phyloP scores from a whole-genome alignment of 2,888 invertebrate species.

The Caenorhabditis panamensis region DNA sequence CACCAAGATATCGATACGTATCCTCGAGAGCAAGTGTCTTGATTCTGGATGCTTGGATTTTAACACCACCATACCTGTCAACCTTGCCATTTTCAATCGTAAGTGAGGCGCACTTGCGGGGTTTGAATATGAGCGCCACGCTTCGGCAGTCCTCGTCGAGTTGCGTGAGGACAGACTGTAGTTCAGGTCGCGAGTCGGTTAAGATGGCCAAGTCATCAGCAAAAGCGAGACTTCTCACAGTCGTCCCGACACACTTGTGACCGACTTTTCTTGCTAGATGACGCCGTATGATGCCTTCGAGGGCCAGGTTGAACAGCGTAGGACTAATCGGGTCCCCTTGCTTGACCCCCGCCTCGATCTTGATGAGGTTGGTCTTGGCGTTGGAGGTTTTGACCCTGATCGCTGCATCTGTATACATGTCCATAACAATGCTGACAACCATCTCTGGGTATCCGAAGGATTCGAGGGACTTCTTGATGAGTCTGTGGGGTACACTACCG shows the following conservation, averaged over 20 bases:
- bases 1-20: slow-evolving; percentile 37
- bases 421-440: background rate
- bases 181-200: background rate
- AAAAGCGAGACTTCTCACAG: slow-evolving; percentile 4
- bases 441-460: background rate
- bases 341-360: slow-evolving; percentile 74
- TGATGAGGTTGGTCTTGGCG: slow-evolving; percentile 44
- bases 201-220: slow-evolving; percentile 43
- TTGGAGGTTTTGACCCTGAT: background rate
- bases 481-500: slow-evolving; percentile 80
- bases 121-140: slow-evolving; percentile 37
- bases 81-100: background rate
- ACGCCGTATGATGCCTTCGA: slow-evolving; percentile 71
- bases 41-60: background rate
- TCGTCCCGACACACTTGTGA: slow-evolving; percentile 1
- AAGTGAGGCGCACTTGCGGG: slow-evolving; percentile 42
- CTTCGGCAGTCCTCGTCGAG: background rate
- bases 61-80: background rate
- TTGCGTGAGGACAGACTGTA: background rate
- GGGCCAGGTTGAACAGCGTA: slow-evolving; percentile 79
- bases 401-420: background rate
- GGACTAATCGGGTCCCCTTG: slow-evolving; percentile 81
- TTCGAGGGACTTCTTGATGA: background rate
- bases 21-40: background rate
- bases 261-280: background rate